A percentile compares a stretch with the other conserved stretches of the same genome.
Evolutionary conservation across 2,888 invertebrate genomes (phyloP).

Genomic region (Cryptophagus acutangulus): DNA sequence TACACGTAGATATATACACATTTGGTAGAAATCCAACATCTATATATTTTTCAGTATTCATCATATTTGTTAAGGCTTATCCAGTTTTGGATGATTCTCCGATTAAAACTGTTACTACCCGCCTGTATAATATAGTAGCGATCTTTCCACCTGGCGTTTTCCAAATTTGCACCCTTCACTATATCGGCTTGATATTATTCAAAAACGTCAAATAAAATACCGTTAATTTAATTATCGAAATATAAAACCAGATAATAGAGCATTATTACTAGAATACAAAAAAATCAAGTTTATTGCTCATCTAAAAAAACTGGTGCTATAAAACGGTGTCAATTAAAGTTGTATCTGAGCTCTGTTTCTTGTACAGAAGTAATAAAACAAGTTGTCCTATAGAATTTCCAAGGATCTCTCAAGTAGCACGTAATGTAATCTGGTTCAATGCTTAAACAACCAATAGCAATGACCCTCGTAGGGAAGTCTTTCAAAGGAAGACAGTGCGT

Average conservation of each 20-base stretch:
- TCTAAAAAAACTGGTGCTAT: too few species aligned
- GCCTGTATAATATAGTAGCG: slow-evolving; percentile 12
- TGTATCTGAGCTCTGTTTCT: slow-evolving; percentile 6
- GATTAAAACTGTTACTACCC: slow-evolving; percentile 13
- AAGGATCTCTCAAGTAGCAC: not conserved
- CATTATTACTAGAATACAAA: too few species aligned
- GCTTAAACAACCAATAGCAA: not conserved
- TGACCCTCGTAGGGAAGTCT: not conserved
- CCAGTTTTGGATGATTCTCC: slow-evolving; percentile 4
- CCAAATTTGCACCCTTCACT: slow-evolving; percentile 7
- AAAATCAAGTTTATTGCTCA: too few species aligned
- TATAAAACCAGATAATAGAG: too few species aligned
- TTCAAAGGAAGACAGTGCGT: not conserved
- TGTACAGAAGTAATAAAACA: slow-evolving; percentile 9
- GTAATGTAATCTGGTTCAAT: not conserved
- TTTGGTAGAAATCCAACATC: too few species aligned
- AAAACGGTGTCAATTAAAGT: slow-evolving; percentile 12
- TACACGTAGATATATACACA: too few species aligned
- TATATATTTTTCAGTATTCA: too few species aligned
- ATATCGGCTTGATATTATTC: too few species aligned
- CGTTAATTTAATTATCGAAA: too few species aligned
- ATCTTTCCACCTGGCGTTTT: slow-evolving; percentile 17
- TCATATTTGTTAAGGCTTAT: slow-evolving; percentile 10
- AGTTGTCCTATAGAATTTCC: slow-evolving; percentile 5
- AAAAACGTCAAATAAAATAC: too few species aligned